Evolutionary conservation across 2,888 invertebrate species (phyloP).

Genomic region (Noctua janthe): DNA sequence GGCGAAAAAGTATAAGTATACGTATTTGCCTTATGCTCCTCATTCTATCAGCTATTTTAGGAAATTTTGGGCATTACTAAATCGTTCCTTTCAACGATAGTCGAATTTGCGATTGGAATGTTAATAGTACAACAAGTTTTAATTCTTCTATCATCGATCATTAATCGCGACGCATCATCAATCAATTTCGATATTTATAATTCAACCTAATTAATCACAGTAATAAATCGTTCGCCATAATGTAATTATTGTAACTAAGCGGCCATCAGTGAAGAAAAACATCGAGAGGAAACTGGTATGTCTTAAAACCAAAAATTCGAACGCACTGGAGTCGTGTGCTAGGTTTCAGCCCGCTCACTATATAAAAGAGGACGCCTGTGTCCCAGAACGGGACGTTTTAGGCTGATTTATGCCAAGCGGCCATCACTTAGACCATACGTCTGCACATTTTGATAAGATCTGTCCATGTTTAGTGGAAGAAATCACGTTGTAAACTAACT

Average conservation of each 20-base stretch:
- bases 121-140: conserved; percentile 19
- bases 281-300: not conserved
- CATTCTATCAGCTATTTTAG: not conserved
- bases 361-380: not conserved
- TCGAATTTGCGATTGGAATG: conserved; percentile 21
- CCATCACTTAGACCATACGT: conserved; percentile 41
- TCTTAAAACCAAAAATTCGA: not conserved
- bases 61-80: not conserved
- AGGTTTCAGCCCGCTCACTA: not conserved
- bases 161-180: conserved; percentile 13
- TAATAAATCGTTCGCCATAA: conserved; percentile 17
- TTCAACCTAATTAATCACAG: conserved; percentile 36
- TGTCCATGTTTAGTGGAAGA: conserved; percentile 66
- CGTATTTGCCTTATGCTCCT: not conserved
- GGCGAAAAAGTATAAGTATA: too few species aligned
- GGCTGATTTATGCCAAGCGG: not conserved
- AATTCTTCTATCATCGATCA: conserved; percentile 22
- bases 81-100: not conserved
- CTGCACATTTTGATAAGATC: conserved; percentile 60
- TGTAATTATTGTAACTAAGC: conserved; percentile 3
- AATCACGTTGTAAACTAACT: conserved; percentile 62
- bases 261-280: not conserved
- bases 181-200: conserved; percentile 36
- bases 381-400: not conserved
- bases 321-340: not conserved